Conservation (phyloP, 1,140 invertebrate species). For the Ostrea edulis region DNA sequence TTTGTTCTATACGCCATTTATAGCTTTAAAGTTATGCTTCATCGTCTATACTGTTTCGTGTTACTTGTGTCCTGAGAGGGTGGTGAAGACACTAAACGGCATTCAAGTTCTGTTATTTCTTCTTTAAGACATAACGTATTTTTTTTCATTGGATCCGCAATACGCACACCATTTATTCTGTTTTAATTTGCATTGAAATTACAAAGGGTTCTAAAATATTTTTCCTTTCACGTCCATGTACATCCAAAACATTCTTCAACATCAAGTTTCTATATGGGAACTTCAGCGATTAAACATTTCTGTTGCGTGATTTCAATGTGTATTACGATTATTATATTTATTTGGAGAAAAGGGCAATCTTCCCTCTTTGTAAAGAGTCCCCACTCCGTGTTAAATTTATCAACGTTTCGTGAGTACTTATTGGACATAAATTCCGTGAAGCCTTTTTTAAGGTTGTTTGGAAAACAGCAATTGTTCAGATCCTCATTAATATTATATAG, state of each 20-base stretch:
- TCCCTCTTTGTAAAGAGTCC: too few relatives aligned
- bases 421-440: too few relatives aligned
- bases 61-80: slow-evolving; percentile 15
- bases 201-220: neutral
- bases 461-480: too few relatives aligned
- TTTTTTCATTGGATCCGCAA: neutral
- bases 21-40: slow-evolving; percentile 20
- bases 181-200: neutral
- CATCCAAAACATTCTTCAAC: neutral
- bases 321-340: too few relatives aligned
- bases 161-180: neutral
- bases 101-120: neutral
- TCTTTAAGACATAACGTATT: neutral
- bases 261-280: neutral
- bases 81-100: neutral
- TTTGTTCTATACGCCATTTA: neutral
- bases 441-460: too few relatives aligned
- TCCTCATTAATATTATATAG: too few relatives aligned
- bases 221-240: neutral
- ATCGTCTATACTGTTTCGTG: neutral
- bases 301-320: too few relatives aligned
- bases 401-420: too few relatives aligned
- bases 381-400: too few relatives aligned
- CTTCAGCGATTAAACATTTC: neutral
- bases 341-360: too few relatives aligned